Base-by-base conservation (phyloP, 1,140 invertebrate genomes). In the Drosophila tani region DNA sequence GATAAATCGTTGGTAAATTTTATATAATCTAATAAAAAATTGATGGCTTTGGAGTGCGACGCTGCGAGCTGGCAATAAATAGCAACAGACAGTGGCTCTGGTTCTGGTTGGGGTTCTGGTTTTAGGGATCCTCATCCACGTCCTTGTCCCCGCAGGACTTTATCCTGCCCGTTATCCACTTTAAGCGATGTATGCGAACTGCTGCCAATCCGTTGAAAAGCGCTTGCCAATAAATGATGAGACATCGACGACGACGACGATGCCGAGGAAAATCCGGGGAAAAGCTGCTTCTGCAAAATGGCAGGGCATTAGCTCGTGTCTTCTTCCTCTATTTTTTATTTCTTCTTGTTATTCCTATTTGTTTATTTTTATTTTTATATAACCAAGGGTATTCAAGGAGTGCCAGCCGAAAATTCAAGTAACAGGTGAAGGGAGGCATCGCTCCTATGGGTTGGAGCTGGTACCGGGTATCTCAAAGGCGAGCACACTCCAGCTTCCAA, bases 1-100 rank as follows among this genome's bases (percentile, higher is more conserved):
- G 81, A 88, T 88, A 88, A 88, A 90, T 88, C 77, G 85, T 84
- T 84, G 78, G 81, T 90, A 90, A 90, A 88, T 88, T 88, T 88
- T 90, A 90, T 88, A 90, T 88, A 88, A 88, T 88, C 84, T 84
- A 88, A 88, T 88, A 88, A 90, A 90, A 88, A 90, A 87, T 88
- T 84, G 77, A 87, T 88, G 85, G 85, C 84, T 81, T 78, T 69
- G 46, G 83, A 87, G 83, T 85, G 82, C 77, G 83, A 69, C 70
- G 75, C 82, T 75, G 66, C 59, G 46, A 86, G 58, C 75, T 84
- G 80, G 76, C 81, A 83, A 88, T 87, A 87, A 88, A 87, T 87
- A 87, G 70, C 81, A 88, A 67, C 84, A 86, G 81, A 75, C 53
- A 56, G 75, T 49, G 29, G 47, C 51, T 43, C 55, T 27, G 47